Conservation (phyloP, 2,113 vertebrate genomes). For the Phyllostomus hastatus region DNA sequence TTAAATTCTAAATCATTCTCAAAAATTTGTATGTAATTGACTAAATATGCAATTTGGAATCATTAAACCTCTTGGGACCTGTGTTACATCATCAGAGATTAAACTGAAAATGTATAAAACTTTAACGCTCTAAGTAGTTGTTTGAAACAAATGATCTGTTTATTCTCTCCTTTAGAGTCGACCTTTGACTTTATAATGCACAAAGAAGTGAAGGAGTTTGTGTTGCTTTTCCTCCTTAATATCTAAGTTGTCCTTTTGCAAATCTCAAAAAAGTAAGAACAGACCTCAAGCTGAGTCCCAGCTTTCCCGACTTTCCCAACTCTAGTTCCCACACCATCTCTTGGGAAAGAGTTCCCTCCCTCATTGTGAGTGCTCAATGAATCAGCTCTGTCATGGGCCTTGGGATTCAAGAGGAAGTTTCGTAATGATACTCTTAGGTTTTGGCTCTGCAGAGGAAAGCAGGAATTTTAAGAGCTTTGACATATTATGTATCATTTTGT, state of each 20-base stretch:
- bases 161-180: not conserved
- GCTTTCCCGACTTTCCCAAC: not conserved
- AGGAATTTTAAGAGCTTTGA: constrained; percentile 10
- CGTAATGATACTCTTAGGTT: not conserved
- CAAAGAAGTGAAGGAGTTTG: not conserved
- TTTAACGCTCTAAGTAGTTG: not conserved
- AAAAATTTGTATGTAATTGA: not conserved
- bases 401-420: not conserved
- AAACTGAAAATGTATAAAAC: not conserved
- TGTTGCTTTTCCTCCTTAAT: not conserved
- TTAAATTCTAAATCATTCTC: not conserved
- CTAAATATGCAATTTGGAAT: not conserved
- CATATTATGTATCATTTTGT: not conserved
- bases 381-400: not conserved
- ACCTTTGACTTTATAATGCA: not conserved
- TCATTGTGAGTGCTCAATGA: not conserved
- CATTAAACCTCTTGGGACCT: not conserved
- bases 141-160: not conserved
- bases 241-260: not conserved
- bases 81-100: not conserved
- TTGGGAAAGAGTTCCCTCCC: not conserved
- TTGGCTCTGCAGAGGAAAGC: constrained; percentile 6
- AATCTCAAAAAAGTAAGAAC: not conserved
- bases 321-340: not conserved
- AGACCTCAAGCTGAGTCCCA: not conserved